phyloP scores from a whole-genome alignment of 2,113 vertebrate genomes.

The Salvator merianae region DNA sequence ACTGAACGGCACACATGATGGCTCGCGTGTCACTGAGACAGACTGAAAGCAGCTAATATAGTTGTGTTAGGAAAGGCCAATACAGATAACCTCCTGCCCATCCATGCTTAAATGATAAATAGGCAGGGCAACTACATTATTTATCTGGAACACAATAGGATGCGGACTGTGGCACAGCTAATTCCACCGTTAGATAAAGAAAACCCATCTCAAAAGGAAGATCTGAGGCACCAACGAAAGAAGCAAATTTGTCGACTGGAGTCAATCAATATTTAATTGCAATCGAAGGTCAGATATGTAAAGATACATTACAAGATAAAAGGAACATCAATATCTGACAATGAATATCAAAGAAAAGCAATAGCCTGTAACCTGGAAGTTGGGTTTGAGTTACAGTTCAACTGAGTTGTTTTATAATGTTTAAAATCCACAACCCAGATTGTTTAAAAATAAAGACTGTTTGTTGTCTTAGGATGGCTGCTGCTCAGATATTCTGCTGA shows the following conservation, averaged over 20 bases:
- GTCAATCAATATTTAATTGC: too few relatives aligned
- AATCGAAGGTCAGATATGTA: too few relatives aligned
- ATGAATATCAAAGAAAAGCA: not conserved
- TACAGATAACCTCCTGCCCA: not conserved
- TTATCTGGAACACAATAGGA: not conserved
- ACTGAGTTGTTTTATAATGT: too few relatives aligned
- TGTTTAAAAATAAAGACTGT: too few relatives aligned
- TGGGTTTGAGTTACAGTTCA: too few relatives aligned
- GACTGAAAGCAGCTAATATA: not conserved
- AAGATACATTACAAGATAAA: too few relatives aligned
- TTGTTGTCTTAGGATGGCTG: too few relatives aligned
- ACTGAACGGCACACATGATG: not conserved
- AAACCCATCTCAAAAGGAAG: too few relatives aligned
- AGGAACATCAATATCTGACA: too few relatives aligned
- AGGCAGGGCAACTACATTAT: not conserved
- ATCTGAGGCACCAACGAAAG: not conserved
- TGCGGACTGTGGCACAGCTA: not conserved
- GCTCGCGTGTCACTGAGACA: not conserved
- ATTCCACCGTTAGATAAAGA: not conserved
- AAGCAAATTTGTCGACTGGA: not conserved
- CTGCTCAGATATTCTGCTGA: too few relatives aligned
- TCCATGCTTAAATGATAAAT: not conserved
- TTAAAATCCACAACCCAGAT: too few relatives aligned
- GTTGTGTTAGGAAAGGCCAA: not conserved
- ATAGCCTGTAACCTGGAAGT: not conserved